These are phyloP conservation scores for Danio albolineatus DNA, from an alignment of 2,797 vertebrate species.

Conservation along the genomic window DNA sequence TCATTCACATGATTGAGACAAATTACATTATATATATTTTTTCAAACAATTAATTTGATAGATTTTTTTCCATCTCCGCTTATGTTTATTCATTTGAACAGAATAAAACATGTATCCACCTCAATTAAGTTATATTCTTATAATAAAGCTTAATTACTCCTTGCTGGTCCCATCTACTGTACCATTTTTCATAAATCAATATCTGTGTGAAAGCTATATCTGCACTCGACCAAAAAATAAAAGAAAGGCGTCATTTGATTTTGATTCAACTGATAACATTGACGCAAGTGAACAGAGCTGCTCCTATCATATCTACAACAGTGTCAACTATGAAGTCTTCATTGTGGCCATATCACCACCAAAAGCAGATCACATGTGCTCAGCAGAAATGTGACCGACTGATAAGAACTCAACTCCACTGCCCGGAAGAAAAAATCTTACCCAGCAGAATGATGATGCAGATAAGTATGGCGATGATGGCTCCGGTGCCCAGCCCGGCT, in stretches of 20 bases:
- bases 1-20: not conserved
- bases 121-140: not conserved
- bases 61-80: not conserved
- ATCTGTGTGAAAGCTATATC: not conserved
- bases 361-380: constrained; percentile 22
- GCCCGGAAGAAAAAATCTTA: constrained; percentile 68
- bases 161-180: not conserved
- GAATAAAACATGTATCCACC: not conserved
- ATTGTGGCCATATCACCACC: not conserved
- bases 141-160: not conserved
- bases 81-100: not conserved
- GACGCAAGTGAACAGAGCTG: not conserved
- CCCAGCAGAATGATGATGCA: constrained; percentile 96
- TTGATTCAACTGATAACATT: not conserved
- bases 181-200: not conserved
- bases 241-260: not conserved
- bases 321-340: not conserved
- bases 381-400: not conserved
- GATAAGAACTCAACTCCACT: constrained; percentile 3
- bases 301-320: constrained; percentile 1
- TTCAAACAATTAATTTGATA: too few relatives aligned
- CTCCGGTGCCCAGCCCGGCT: constrained; percentile 91
- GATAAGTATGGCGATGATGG: constrained; percentile 95
- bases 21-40: not conserved
- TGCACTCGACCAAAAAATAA: not conserved